Evolutionary conservation across 2,113 vertebrate genomes (phyloP).

Genomic region (Mastomys natalensis): DNA sequence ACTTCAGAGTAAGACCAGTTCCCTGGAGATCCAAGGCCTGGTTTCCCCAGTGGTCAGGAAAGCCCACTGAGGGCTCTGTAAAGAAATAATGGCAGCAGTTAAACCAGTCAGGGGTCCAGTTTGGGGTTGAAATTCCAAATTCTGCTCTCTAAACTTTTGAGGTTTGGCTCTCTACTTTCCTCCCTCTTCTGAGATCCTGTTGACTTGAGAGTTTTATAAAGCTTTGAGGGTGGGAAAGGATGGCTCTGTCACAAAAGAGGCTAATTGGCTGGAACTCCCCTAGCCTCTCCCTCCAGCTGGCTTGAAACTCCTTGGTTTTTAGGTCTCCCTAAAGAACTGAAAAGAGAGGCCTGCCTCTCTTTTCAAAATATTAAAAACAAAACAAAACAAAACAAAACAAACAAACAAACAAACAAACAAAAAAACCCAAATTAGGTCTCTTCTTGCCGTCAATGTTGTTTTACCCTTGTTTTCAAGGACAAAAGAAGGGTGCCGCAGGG

Average conservation of each 20-base stretch:
- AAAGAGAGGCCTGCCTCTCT: slow-evolving; percentile 47
- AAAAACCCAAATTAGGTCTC: slow-evolving; percentile 71
- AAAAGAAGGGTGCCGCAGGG: background rate
- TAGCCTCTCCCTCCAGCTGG: slow-evolving; percentile 48
- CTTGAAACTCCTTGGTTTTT: slow-evolving; percentile 54
- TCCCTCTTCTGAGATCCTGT: slow-evolving; percentile 55
- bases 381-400: no score
- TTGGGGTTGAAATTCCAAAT: slow-evolving; percentile 65
- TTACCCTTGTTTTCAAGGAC: slow-evolving; percentile 44
- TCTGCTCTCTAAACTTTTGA: slow-evolving; percentile 52
- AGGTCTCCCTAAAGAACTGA: slow-evolving; percentile 59
- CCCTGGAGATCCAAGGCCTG: background rate
- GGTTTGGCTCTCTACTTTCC: slow-evolving; percentile 64
- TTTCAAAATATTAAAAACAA: slow-evolving; percentile 78
- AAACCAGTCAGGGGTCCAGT: slow-evolving; percentile 38
- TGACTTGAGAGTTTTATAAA: slow-evolving; percentile 65
- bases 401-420: no score
- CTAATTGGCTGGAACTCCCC: slow-evolving; percentile 63
- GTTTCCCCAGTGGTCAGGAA: slow-evolving; percentile 51
- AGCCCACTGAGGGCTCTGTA: slow-evolving; percentile 38
- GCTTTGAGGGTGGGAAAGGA: slow-evolving; percentile 56
- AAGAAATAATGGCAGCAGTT: slow-evolving; percentile 67
- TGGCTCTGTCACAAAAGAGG: slow-evolving; percentile 58
- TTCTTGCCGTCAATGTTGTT: slow-evolving; percentile 54
- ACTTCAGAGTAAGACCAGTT: background rate